Conservation (phyloP, 1,140 invertebrate genomes). For the Neodiprion pinetum region DNA sequence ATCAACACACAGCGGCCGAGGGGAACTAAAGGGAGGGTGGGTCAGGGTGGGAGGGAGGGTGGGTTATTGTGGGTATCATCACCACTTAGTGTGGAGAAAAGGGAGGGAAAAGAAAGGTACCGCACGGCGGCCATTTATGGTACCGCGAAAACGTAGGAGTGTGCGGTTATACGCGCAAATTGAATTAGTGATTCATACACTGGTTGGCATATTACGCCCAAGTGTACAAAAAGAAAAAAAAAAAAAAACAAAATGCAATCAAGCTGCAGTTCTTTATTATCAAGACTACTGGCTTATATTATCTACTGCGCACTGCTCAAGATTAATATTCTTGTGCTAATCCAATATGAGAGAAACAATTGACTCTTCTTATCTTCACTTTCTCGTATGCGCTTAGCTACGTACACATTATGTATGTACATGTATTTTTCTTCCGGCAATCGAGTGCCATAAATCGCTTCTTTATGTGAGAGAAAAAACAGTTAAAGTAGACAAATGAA, state of each 20-base stretch:
- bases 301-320: too few relatives aligned
- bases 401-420: too few relatives aligned
- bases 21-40: constrained; percentile 43
- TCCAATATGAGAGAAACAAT: too few relatives aligned
- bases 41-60: constrained; percentile 48
- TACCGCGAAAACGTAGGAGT: neutral
- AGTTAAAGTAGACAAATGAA: too few relatives aligned
- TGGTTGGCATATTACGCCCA: neutral
- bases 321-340: too few relatives aligned
- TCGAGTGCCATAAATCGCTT: too few relatives aligned
- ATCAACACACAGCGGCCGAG: constrained; percentile 40
- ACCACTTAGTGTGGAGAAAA: neutral
- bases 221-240: neutral
- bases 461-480: too few relatives aligned
- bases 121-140: neutral
- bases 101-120: neutral
- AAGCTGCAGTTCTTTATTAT: neutral
- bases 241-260: neutral
- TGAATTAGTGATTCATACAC: neutral
- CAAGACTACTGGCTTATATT: too few relatives aligned
- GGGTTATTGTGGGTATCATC: constrained; percentile 33
- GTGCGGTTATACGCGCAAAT: neutral
- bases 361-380: too few relatives aligned
- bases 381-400: too few relatives aligned
- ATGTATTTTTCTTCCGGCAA: too few relatives aligned